Evolutionary conservation across 2,888 invertebrate species (phyloP), one percentile per base, ranked within the genome.

Genomic region (Acleris sparsana): DNA sequence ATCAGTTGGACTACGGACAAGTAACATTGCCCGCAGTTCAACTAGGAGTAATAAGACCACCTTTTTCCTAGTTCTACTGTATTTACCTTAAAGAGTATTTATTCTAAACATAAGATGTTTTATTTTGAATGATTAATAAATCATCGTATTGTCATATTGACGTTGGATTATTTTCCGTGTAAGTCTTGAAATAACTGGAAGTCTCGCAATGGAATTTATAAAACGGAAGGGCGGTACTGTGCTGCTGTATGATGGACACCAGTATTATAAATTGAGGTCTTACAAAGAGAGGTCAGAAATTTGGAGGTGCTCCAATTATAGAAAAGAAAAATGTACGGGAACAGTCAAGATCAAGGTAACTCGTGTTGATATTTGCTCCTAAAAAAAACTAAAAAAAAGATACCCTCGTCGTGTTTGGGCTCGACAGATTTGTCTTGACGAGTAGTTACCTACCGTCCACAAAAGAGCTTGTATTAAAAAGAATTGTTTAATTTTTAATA

Each of bases 261-360:
- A 56, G 25, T 57, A 57, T 57, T 46, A 57, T 57, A 57, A 57
- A 57, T 44, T 57, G 57, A 57, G 57, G 46, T 46, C 46, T 46
- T 46, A 46, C 44, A 57, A 57, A 57, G 46, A 57, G 20, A 44
- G 29, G 25, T 44, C 46, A 25, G 44, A 44, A 22, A 46, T 56
- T 56, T 57, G 57, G 57, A 44, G 57, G 57, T 57, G 46, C 57
- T 57, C 57, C 20, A 57, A 57, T 57, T 57, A 57, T 46, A 57
- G 44, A 20, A 44, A 57, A 57, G 57, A 57, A 57, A 57, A 44
- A 56, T 56, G 43, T 20, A 39, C 56, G 51, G 51, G 51, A 20
- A 51, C 51, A 51, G 22, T 51, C 20, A 51, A 51, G 20, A 51
- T 51, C 20, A 51, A 51, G 25, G 25, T 25, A 25, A 25, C 25